Evolutionary conservation across 2,113 vertebrate species (phyloP).

Genomic region (Suncus etruscus): DNA sequence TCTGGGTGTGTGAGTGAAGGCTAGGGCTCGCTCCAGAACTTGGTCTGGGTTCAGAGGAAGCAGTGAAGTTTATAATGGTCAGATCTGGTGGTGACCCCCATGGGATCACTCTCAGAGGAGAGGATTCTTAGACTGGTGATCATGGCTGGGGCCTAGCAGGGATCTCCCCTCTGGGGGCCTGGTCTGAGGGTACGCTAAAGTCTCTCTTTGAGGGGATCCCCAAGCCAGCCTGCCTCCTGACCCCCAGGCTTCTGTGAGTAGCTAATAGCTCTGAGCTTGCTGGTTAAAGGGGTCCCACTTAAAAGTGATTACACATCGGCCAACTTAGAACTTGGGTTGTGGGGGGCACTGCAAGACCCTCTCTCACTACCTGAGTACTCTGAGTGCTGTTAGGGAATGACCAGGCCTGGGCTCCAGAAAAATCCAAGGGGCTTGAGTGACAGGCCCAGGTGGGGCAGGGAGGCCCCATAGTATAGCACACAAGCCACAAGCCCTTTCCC

Average conservation of each 20-base stretch:
- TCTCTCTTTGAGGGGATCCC: neutral
- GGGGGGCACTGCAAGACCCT: neutral
- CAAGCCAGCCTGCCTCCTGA: no score
- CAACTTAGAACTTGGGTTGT: constrained; percentile 37
- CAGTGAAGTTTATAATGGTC: neutral
- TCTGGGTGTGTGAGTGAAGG: neutral
- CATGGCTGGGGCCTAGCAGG: neutral
- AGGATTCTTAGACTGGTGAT: neutral
- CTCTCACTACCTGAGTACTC: neutral
- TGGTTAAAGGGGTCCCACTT: neutral
- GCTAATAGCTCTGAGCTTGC: neutral
- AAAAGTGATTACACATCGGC: neutral
- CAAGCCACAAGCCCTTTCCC: constrained; percentile 17
- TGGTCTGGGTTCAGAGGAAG: neutral
- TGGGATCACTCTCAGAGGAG: neutral
- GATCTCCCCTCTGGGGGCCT: neutral
- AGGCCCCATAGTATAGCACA: neutral
- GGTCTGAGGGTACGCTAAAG: no score
- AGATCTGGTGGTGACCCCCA: constrained; percentile 59
- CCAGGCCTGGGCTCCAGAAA: neutral
- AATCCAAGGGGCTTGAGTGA: constrained; percentile 72
- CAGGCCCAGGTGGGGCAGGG: constrained; percentile 65
- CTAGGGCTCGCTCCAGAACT: neutral
- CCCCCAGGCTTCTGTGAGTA: neutral
- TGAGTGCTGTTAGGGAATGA: neutral